These are phyloP conservation scores for Sylvietta virens DNA, from an alignment of 2,113 vertebrate genomes.

Conservation along the genomic window DNA sequence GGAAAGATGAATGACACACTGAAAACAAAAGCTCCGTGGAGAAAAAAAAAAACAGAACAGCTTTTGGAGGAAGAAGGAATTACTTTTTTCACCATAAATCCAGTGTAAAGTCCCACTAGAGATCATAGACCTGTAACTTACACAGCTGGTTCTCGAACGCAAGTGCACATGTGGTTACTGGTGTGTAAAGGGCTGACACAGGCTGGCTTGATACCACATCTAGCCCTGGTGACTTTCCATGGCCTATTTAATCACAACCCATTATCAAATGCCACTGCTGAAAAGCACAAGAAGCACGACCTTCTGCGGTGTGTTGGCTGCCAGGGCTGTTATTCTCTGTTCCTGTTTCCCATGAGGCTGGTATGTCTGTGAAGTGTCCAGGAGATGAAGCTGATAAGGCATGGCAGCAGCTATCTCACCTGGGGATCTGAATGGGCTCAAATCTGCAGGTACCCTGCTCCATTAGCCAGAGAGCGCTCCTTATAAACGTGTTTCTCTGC, in stretches of 20 bases:
- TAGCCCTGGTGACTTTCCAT: not conserved
- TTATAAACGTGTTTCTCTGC: rapidly evolving
- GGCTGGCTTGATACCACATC: not conserved
- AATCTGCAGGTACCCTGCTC: not conserved
- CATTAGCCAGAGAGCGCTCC: not conserved
- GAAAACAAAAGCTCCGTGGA: not conserved
- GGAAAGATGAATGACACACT: conserved; percentile 3
- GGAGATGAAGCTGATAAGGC: not conserved
- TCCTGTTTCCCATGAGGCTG: not conserved
- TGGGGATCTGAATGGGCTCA: not conserved
- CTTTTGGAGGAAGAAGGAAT: not conserved
- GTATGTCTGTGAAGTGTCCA: not conserved
- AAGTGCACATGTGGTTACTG: not conserved
- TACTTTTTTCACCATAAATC: not conserved
- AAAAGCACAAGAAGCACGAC: not conserved
- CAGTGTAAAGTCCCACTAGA: not conserved
- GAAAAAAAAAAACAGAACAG: not conserved
- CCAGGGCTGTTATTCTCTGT: not conserved
- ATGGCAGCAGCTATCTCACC: not conserved
- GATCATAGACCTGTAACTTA: not conserved
- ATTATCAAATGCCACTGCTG: not conserved
- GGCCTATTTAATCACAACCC: not conserved
- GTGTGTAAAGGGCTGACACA: not conserved
- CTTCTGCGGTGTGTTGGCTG: not conserved
- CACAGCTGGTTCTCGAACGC: not conserved